Evolutionary conservation across 1,140 invertebrate genomes (phyloP).

Genomic region (Meteorus sp.): DNA sequence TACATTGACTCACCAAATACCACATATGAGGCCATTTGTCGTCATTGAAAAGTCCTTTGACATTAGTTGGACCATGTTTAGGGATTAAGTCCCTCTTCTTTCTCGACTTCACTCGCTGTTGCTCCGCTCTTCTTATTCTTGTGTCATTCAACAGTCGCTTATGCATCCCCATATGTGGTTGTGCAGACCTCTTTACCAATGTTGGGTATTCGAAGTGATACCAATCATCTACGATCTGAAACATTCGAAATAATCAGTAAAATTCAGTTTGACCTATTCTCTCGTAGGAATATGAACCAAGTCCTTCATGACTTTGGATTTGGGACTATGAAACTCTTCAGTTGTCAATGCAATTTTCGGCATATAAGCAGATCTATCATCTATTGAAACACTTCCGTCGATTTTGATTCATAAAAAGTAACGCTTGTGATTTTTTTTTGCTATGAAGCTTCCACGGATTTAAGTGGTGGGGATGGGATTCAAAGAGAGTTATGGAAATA

Average conservation of each 20-base stretch:
- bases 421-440: too few species aligned
- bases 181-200: conserved; percentile 72
- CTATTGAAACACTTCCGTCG: too few species aligned
- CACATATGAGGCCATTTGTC: conserved; percentile 87
- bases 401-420: too few species aligned
- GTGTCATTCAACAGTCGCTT: conserved; percentile 67
- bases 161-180: conserved; percentile 69
- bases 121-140: conserved; percentile 72
- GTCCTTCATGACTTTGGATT: too few species aligned
- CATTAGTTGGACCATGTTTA: conserved; percentile 45
- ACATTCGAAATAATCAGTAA: conserved; percentile 44
- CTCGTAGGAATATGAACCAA: too few species aligned
- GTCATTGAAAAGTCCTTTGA: conserved; percentile 68
- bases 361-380: too few species aligned
- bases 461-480: too few species aligned
- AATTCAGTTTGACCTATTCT: too few species aligned
- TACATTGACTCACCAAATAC: conserved; percentile 78
- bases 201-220: conserved; percentile 79
- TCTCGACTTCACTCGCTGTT: conserved; percentile 70
- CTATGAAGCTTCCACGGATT: too few species aligned
- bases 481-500: too few species aligned
- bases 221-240: conserved; percentile 78
- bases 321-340: too few species aligned
- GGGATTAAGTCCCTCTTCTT: conserved; percentile 70
- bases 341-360: too few species aligned